These are phyloP conservation scores for Drosophila picticornis DNA, from an alignment of 2,888 invertebrate genomes.

Conservation along the genomic window DNA sequence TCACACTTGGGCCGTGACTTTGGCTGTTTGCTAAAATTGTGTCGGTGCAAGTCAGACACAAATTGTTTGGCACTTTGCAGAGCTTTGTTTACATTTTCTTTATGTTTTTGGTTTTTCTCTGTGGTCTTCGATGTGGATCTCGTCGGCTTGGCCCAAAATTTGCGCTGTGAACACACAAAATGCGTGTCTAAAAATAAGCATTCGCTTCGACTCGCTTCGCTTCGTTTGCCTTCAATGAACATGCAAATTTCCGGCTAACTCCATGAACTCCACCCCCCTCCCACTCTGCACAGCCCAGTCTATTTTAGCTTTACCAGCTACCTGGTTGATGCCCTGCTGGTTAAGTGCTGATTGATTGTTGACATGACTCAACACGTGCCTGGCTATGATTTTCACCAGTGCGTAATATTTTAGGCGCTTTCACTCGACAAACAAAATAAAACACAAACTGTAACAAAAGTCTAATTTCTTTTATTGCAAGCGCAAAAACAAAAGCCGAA, in stretches of 20 bases:
- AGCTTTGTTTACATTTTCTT: slow-evolving; percentile 63
- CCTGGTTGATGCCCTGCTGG: neutral
- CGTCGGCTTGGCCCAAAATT: slow-evolving; percentile 29
- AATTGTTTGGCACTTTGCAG: slow-evolving; percentile 36
- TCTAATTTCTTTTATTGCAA: slow-evolving; percentile 53
- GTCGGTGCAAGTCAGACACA: slow-evolving; percentile 8
- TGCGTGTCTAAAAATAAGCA: slow-evolving; percentile 58
- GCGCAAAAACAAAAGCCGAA: slow-evolving; percentile 50
- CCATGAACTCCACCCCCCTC: neutral
- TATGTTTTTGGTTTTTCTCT: neutral
- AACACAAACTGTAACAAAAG: slow-evolving; percentile 38
- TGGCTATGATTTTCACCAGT: slow-evolving; percentile 38
- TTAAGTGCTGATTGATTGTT: slow-evolving; percentile 48
- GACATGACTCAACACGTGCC: slow-evolving; percentile 49
- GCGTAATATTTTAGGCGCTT: slow-evolving; percentile 68
- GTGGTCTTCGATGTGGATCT: slow-evolving; percentile 45
- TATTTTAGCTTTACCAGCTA: neutral
- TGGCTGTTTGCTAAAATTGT: slow-evolving; percentile 16
- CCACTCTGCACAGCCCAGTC: neutral
- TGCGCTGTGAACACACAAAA: slow-evolving; percentile 30
- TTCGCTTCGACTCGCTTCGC: slow-evolving; percentile 25
- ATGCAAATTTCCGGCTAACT: slow-evolving; percentile 64
- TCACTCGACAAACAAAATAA: slow-evolving; percentile 44
- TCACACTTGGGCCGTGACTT: slow-evolving; percentile 38
- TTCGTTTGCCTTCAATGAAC: slow-evolving; percentile 40